Base-by-base conservation (phyloP, 1,140 invertebrate species). In the Calephelis nemesis region DNA sequence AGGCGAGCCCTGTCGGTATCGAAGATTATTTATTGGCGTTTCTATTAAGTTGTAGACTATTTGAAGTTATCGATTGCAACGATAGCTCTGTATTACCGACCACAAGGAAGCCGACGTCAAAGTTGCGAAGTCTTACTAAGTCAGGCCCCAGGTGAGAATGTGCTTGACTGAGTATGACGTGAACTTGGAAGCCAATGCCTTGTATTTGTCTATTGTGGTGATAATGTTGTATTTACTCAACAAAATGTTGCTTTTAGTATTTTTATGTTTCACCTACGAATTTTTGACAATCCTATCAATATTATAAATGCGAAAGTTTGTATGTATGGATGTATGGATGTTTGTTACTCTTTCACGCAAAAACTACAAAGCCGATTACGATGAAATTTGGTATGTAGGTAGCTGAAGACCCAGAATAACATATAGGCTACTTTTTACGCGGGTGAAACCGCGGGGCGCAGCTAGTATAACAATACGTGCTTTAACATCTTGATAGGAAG, bases 81-180 rank as follows among this genome's bases (percentile, higher is more conserved):
- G 66, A 71, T 74, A 76, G 68, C 73, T 79, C 65, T 75, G 84
- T 85, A 82, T 83, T 83, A 79, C 69, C 75, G 71, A 78, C 69
- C 75, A 70, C 70, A 77, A 74, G 67, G 77, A 77, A 60, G 73
- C 72, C 64, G 71, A 76, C 82, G 85, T 84, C 83, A 80, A 85
- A 89, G 84, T 89, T 89, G 76, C 70, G 81, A 90, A 90, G 85
- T 85, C 85, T 90, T 90, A 87, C 75, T 76, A 84, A 87, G 79
- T 83, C 79, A 77, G 79, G 83, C 82, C 84, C 78, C 85, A 88
- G 85, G 87, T 88, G 87, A 87, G 83, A 89, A 89, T 84, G 80
- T 77, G 83, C 74, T 75, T 79, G 79, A 85, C 63, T 62, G 67
- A 39, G 9, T 60, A 60, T 39, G 54, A 60, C 54, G 12, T 12